Conservation (phyloP, 2,888 invertebrate species). For the Thalpophila matura region DNA sequence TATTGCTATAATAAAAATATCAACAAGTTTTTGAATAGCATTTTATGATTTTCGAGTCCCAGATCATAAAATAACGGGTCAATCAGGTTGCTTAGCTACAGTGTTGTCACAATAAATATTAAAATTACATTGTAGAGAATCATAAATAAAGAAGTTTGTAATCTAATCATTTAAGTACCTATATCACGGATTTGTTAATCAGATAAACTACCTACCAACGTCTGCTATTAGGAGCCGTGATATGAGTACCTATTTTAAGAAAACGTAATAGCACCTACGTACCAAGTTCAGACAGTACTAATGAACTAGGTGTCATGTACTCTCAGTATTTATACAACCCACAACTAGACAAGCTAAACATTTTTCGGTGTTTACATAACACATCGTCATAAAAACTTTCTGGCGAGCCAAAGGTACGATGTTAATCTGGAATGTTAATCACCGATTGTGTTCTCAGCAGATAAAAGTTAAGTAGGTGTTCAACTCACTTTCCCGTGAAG, state of each 20-base stretch:
- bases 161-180: conserved; percentile 15
- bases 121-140: conserved; percentile 5
- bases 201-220: conserved; percentile 8
- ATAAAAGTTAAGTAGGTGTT: conserved; percentile 9
- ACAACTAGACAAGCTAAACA: conserved; percentile 2
- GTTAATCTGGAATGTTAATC: conserved; percentile 20
- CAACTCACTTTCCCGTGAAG: conserved; percentile 86
- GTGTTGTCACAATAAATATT: background rate
- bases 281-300: background rate
- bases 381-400: background rate
- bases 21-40: background rate
- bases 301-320: background rate
- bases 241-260: background rate
- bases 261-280: background rate
- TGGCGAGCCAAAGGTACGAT: background rate
- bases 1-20: background rate
- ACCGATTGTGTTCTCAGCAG: conserved; percentile 9
- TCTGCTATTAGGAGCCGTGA: background rate
- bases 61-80: background rate
- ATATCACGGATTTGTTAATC: conserved; percentile 9
- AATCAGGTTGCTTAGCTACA: background rate
- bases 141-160: conserved; percentile 13
- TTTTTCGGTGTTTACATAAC: conserved; percentile 15
- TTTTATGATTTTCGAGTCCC: too few relatives aligned
- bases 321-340: background rate